Base-by-base conservation (phyloP, 2,113 vertebrate species). In the Heterotis niloticus region DNA sequence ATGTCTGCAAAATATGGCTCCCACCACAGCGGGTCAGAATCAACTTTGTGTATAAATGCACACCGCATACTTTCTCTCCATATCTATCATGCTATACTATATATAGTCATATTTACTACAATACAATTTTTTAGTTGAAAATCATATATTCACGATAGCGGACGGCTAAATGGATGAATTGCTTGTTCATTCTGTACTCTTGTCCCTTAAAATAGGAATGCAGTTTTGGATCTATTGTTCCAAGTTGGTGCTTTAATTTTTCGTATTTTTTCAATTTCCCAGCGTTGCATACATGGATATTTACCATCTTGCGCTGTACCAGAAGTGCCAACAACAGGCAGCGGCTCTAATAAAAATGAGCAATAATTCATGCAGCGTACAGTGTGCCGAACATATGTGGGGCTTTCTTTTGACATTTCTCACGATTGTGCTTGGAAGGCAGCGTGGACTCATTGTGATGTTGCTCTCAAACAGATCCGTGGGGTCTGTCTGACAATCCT, bases 381-480 rank as follows among this genome's bases (percentile, higher is more conserved):
- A 20, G 14, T 72, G 23, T 54, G 23, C 70, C 54, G 12, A 24
- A 72, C 51, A 54, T 23, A n/a, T 56, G 51, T 20, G 70, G 12
- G 70, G 70, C 18, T 54, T 54, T 56, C 20, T 14, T 72, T 34
- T 72, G 70, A 56, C 73, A 16, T 75, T 75, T 74, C 69, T 54
- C 70, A 74, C 65, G 24, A 67, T 60, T 59, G 75, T 62, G 29
- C 65, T 24, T 69, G 56, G 26, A 75, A 52, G 23, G 51, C 10
- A n/a, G 24, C n/a, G 5, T 18, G 54, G 34, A 71, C 78, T 72
- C 1, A 69, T 75, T 54, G 44, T 69, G 23, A 65, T 64, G 29
- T 85, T 78, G 79, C 57, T 73, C 80, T 79, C 66, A 44, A 59
- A 67, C 23, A 72, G 84, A 82, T 84, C 75, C 20, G 66, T 78